phyloP scores from a whole-genome alignment of 1,140 invertebrate species.

The Pseudomyrmex sp. region DNA sequence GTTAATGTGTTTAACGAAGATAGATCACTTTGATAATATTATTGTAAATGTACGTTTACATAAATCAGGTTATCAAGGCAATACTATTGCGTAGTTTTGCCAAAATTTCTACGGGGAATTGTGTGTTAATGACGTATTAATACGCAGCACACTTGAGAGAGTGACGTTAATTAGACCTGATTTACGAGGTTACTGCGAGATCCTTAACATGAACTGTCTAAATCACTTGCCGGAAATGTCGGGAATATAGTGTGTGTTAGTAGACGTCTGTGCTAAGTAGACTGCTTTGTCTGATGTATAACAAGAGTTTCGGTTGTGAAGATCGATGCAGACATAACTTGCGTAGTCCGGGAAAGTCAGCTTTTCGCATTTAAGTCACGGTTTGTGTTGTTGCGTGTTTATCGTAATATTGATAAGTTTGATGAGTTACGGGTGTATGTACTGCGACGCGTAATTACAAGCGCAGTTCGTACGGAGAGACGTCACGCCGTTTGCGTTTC shows the following conservation, averaged over 20 bases:
- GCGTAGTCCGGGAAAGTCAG: background rate
- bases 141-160: background rate
- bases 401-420: background rate
- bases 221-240: slow-evolving; percentile 60
- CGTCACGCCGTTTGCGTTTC: no score
- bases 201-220: slow-evolving; percentile 52
- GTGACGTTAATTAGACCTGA: slow-evolving; percentile 47
- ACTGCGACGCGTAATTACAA: no score
- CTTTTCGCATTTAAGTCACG: background rate
- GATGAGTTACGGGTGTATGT: background rate
- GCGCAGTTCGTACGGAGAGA: no score
- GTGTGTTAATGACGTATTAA: background rate
- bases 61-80: no score
- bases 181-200: slow-evolving; percentile 43
- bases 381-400: background rate
- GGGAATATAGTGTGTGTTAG: background rate
- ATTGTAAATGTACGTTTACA: background rate
- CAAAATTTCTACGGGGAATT: no score
- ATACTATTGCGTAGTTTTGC: no score
- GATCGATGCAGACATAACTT: slow-evolving; percentile 10
- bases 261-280: slow-evolving; percentile 50
- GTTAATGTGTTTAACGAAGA: background rate
- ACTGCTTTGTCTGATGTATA: slow-evolving; percentile 40
- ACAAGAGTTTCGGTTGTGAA: slow-evolving; percentile 23
- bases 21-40: background rate